Percentiles rank a stretch among this genome's conserved stretches.
Evolutionary conservation across 2,113 vertebrate genomes (phyloP).

Genomic region (Catagonus wagneri): DNA sequence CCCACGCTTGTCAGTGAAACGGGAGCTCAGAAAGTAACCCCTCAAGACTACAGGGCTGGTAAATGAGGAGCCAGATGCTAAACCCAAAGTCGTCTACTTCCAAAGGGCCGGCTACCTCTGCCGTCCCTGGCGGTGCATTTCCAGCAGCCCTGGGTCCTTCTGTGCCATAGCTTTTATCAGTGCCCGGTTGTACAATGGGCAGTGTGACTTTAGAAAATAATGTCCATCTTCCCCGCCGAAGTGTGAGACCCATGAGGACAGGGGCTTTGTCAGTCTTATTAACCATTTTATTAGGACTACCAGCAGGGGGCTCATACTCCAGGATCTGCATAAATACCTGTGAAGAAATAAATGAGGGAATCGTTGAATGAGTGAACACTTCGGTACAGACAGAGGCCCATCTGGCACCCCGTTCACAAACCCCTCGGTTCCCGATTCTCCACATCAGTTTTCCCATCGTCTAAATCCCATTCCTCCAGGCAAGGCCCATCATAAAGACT

Average conservation of each 20-base stretch:
- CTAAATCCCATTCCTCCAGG: background rate
- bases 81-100: background rate
- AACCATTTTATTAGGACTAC: background rate
- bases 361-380: background rate
- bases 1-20: background rate
- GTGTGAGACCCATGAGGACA: too few species aligned
- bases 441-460: background rate
- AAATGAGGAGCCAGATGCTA: background rate
- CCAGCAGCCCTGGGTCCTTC: background rate
- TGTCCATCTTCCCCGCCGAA: background rate
- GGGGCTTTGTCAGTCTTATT: too few species aligned
- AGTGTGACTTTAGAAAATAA: too few species aligned
- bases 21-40: background rate
- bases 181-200: background rate
- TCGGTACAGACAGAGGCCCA: background rate
- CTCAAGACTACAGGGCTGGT: background rate
- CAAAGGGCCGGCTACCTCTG: background rate
- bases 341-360: background rate
- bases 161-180: too few species aligned
- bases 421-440: fast-evolving
- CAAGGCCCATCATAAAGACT: too few species aligned
- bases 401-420: background rate
- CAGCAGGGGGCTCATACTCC: too few species aligned
- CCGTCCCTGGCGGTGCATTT: background rate
- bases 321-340: too few species aligned